Percentiles rank a stretch among this genome's conserved stretches.
Evolutionary conservation across 2,797 vertebrate species (phyloP).

Genomic region (Fundulus diaphanus): DNA sequence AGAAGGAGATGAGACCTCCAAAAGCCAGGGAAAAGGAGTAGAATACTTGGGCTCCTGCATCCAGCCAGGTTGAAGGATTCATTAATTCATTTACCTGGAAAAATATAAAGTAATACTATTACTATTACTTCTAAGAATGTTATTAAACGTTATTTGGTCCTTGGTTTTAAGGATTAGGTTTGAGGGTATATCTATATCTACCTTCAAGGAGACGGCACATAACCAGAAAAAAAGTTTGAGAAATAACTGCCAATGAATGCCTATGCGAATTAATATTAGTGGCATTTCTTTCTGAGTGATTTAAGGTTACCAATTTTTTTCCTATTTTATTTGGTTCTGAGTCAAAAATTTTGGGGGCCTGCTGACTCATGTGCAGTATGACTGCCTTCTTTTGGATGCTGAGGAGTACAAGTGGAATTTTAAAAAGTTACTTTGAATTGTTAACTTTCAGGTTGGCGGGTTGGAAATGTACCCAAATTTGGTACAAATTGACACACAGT

Average conservation of each 20-base stretch:
- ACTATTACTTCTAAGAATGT: neutral
- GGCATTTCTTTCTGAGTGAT: neutral
- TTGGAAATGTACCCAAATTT: neutral
- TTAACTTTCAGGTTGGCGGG: neutral
- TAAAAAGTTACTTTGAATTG: neutral
- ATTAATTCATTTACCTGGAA: slow-evolving; percentile 86
- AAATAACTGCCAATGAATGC: neutral
- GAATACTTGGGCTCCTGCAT: slow-evolving; percentile 95
- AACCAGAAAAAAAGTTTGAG: neutral
- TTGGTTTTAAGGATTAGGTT: neutral
- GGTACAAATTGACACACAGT: neutral
- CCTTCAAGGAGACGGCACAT: neutral
- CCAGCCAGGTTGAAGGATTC: slow-evolving; percentile 91
- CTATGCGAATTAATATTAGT: neutral
- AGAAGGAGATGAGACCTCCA: slow-evolving; percentile 96
- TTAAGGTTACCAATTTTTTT: neutral
- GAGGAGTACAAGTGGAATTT: neutral
- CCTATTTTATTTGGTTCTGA: neutral
- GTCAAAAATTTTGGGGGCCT: neutral
- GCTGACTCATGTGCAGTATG: no score
- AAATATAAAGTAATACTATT: neutral
- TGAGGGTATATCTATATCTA: neutral
- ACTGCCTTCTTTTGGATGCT: neutral
- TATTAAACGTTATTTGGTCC: neutral
- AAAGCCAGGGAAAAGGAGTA: slow-evolving; percentile 95